Base-by-base conservation (phyloP, 2,888 invertebrate genomes). In the Linnaemya vulpina region DNA sequence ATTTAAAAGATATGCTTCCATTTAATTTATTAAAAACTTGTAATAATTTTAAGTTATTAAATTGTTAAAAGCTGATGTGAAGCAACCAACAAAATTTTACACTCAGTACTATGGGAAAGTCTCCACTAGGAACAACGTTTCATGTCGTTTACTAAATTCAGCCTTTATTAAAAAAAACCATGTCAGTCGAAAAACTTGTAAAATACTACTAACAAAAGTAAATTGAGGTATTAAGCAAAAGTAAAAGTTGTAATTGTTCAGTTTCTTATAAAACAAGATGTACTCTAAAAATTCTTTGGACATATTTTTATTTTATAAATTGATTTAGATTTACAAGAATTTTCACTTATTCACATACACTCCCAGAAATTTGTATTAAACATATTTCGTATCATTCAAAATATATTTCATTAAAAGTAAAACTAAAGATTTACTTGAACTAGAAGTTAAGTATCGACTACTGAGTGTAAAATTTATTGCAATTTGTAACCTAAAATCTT, bases 401-500 rank as follows among this genome's bases (percentile, higher is more conserved):
- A 38, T 38, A 38, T 38, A 1, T 38, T 38, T 38, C 38, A 38
- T 38, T 7, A 38, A 38, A 8, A 38, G 11, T 38, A 38, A 3
- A 11, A 38, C 3, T 3, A 30, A 30, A 30, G 5, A 40, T 11
- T 40, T 11, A 13, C 11, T 11, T 3, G 11, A 13, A 11, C 13
- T 11, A 40, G 22, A 53, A 53, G 22, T 53, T 22, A 11, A 55
- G 1, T 15, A 13, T 30, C 9, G 3, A 35, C 25, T 46, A 43
- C 53, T 75, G 65, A 53, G 71, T 83, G 71, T 73, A 60, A 53
- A 70, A 38, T n/a, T 49, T 7, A 20, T 0, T 22, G 75, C 75
- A 84, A 76, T 84, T 79, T 71, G 75, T 84, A 75, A 79, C 17
- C 40, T 55, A 74, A 74, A 78, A 55, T 75, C 84, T 84, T 84